These are phyloP conservation scores for Harlomillsia oculata DNA, from an alignment of 1,140 invertebrate species.

Conservation along the genomic window DNA sequence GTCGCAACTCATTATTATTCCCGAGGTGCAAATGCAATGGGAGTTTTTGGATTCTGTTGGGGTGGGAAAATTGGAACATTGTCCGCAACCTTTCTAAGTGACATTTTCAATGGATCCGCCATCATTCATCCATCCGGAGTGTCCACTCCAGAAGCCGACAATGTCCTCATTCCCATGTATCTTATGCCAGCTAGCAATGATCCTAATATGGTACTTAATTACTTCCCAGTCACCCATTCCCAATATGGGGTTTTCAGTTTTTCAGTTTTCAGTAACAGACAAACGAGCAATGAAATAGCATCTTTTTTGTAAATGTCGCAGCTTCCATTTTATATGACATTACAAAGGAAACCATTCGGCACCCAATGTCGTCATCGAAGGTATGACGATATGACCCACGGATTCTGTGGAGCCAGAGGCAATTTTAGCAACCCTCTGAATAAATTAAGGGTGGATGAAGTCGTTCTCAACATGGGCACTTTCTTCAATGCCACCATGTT, in stretches of 20 bases:
- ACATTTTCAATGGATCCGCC: constrained; percentile 21
- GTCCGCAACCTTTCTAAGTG: constrained; percentile 6
- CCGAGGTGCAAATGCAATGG: background rate
- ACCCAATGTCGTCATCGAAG: constrained; percentile 19
- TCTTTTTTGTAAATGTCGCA: background rate
- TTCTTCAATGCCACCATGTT: too few species aligned
- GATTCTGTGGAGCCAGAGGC: constrained; percentile 21
- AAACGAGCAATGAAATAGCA: too few species aligned
- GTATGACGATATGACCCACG: constrained; percentile 31
- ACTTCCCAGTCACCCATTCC: background rate
- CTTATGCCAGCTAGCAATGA: constrained; percentile 22
- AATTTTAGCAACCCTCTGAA: constrained; percentile 24
- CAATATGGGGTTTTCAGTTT: too few species aligned
- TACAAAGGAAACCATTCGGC: constrained; percentile 17
- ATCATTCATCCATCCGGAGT: constrained; percentile 24
- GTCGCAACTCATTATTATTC: constrained; percentile 21
- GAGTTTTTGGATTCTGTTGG: constrained; percentile 34
- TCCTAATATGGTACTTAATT: constrained; percentile 21
- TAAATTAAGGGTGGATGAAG: constrained; percentile 21
- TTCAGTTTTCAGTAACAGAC: too few species aligned
- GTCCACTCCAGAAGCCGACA: constrained; percentile 7
- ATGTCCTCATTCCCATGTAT: constrained; percentile 16
- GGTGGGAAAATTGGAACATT: constrained; percentile 21
- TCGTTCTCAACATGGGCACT: constrained; percentile 8
- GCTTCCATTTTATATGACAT: constrained; percentile 22